Percentiles rank a stretch among this genome's conserved stretches.
Conservation (phyloP, 2,888 invertebrate genomes). For the Quadroppia sp. region DNA sequence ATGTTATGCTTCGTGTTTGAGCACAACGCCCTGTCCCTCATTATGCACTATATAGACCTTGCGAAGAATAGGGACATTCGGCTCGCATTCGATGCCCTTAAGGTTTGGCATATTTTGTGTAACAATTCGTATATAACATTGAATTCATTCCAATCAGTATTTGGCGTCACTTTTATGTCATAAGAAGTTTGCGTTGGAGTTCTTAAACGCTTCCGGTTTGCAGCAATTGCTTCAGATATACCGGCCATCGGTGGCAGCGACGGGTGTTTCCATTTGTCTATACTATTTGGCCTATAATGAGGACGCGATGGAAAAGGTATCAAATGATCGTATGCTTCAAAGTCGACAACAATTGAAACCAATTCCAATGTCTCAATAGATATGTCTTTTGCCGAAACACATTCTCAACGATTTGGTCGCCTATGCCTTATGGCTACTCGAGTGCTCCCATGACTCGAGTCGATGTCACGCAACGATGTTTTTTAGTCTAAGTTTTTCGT, state of each 20-base stretch:
- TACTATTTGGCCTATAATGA: slow-evolving; percentile 96
- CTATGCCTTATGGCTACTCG: slow-evolving; percentile 90
- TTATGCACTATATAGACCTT: slow-evolving; percentile 84
- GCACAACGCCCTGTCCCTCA: slow-evolving; percentile 80
- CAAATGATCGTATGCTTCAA: slow-evolving; percentile 57
- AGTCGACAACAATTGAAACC: slow-evolving; percentile 5
- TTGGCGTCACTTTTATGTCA: slow-evolving; percentile 90
- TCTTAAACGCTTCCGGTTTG: slow-evolving; percentile 80
- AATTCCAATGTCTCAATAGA: slow-evolving; percentile 37
- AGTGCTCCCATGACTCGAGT: slow-evolving; percentile 96
- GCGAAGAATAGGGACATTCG: slow-evolving; percentile 82
- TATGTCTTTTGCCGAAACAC: slow-evolving; percentile 40
- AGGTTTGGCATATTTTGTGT: slow-evolving; percentile 44
- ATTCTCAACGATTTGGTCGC: slow-evolving; percentile 37
- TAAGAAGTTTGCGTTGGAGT: slow-evolving; percentile 96
- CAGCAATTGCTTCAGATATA: slow-evolving; percentile 82
- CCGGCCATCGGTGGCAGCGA: slow-evolving; percentile 88
- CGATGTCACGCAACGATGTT: slow-evolving; percentile 97
- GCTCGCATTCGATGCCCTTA: slow-evolving; percentile 90
- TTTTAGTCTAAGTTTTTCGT: slow-evolving; percentile 89
- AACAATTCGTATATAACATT: not conserved
- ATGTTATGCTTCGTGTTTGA: slow-evolving; percentile 90
- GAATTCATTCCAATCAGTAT: slow-evolving; percentile 60
- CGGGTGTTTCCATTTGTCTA: slow-evolving; percentile 90
- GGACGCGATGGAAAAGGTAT: slow-evolving; percentile 95